Conservation (phyloP, 2,888 invertebrate species). For the Biston betularia region DNA sequence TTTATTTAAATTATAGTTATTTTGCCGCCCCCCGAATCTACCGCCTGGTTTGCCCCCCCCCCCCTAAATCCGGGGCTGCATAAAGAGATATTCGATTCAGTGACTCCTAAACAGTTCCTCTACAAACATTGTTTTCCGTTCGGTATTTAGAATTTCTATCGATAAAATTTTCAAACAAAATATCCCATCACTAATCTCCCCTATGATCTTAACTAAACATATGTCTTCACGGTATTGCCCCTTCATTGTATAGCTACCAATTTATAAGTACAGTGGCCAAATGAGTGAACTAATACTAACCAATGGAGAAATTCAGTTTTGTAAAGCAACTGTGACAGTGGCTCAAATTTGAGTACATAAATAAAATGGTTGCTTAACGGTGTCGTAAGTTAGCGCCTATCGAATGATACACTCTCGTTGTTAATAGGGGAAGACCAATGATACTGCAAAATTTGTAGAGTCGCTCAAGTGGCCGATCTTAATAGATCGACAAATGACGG, state of each 20-base stretch:
- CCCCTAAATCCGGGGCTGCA: too few relatives aligned
- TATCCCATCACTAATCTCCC: constrained; percentile 34
- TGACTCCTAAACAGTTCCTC: too few relatives aligned
- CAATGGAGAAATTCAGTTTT: background rate
- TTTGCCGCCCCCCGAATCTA: too few relatives aligned
- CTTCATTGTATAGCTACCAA: background rate
- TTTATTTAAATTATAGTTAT: too few relatives aligned
- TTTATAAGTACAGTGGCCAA: background rate
- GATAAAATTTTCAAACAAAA: constrained; percentile 9
- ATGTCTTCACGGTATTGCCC: constrained; percentile 52
- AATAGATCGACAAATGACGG: background rate
- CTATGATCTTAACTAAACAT: constrained; percentile 50
- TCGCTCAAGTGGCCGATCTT: background rate
- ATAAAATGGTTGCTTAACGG: background rate
- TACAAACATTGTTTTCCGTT: background rate
- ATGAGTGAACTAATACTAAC: background rate
- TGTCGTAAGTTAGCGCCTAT: constrained; percentile 20
- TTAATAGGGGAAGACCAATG: constrained; percentile 18
- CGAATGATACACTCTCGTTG: constrained; percentile 18
- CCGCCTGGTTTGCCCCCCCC: background rate
- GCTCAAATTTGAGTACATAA: background rate
- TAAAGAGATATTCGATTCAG: too few relatives aligned
- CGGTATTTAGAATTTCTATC: background rate
- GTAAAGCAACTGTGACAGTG: background rate
- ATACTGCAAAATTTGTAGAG: constrained; percentile 13